Conservation (phyloP, 2,888 invertebrate species). For the Rhamnusium bicolor region DNA sequence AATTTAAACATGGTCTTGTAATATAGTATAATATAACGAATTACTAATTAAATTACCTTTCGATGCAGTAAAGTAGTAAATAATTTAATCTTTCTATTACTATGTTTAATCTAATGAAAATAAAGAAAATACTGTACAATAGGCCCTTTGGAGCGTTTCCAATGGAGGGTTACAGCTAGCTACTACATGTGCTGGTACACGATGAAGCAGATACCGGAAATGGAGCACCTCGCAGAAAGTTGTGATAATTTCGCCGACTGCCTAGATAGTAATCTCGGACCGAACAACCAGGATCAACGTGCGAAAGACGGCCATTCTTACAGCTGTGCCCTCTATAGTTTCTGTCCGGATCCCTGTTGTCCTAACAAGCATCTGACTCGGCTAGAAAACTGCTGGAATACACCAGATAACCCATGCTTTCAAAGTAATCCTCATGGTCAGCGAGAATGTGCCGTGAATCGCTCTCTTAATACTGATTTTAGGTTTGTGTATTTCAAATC, state of each 20-base stretch:
- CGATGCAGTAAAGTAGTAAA: too few species aligned
- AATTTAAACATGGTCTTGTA: too few species aligned
- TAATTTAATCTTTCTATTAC: too few species aligned
- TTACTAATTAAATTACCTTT: too few species aligned
- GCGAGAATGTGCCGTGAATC: conserved; percentile 56
- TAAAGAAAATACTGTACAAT: not conserved
- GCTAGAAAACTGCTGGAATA: conserved; percentile 70
- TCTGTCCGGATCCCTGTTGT: conserved; percentile 80
- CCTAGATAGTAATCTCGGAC: conserved; percentile 69
- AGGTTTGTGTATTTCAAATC: conserved; percentile 46
- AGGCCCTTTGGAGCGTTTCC: conserved; percentile 74
- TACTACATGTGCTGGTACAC: conserved; percentile 82
- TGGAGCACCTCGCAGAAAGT: conserved; percentile 73
- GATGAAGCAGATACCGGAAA: conserved; percentile 72
- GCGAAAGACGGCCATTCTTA: conserved; percentile 74
- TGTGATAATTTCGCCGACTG: conserved; percentile 79
- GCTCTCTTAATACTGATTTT: conserved; percentile 64
- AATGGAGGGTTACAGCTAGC: conserved; percentile 77
- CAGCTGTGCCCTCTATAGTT: conserved; percentile 75
- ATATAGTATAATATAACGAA: too few species aligned
- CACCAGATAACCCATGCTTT: conserved; percentile 73
- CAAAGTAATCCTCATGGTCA: conserved; percentile 65
- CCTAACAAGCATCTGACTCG: conserved; percentile 71
- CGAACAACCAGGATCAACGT: conserved; percentile 72
- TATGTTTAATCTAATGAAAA: not conserved